Conservation (phyloP, 2,797 vertebrate genomes). For the Sebastes matsubarae region DNA sequence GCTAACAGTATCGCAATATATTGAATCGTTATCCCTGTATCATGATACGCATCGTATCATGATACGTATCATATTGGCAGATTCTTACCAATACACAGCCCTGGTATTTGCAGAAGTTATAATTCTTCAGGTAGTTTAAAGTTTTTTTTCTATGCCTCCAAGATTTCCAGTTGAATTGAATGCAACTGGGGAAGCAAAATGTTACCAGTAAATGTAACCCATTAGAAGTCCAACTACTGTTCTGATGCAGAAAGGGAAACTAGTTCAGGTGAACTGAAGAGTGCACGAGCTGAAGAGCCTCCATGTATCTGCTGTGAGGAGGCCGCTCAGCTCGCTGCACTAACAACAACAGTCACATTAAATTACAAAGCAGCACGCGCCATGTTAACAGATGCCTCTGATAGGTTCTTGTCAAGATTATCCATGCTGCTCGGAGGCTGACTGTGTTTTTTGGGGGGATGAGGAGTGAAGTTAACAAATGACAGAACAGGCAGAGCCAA, state of each 20-base stretch:
- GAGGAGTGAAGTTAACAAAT: slow-evolving; percentile 72
- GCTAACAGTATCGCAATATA: too few relatives aligned
- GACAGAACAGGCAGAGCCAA: slow-evolving; percentile 73
- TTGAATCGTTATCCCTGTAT: too few relatives aligned
- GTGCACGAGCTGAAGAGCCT: neutral
- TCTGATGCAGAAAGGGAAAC: slow-evolving; percentile 9
- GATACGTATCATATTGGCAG: too few relatives aligned
- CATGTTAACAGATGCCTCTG: slow-evolving; percentile 59
- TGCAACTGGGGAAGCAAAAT: neutral
- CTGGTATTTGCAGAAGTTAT: neutral
- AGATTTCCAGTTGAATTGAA: neutral
- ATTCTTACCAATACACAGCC: too few relatives aligned
- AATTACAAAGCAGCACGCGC: slow-evolving; percentile 46
- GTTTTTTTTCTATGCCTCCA: neutral
- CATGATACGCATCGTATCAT: too few relatives aligned
- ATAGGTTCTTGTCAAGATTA: slow-evolving; percentile 66
- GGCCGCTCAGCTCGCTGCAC: slow-evolving; percentile 28
- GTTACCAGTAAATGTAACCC: neutral
- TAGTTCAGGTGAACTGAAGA: neutral
- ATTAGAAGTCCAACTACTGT: neutral
- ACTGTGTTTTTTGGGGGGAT: slow-evolving; percentile 38
- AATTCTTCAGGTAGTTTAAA: neutral
- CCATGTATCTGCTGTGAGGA: slow-evolving; percentile 4
- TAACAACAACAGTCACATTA: slow-evolving; percentile 53
- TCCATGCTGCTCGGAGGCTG: slow-evolving; percentile 51